Conservation (phyloP, 2,888 invertebrate species). For the Cataglyphis livida region DNA sequence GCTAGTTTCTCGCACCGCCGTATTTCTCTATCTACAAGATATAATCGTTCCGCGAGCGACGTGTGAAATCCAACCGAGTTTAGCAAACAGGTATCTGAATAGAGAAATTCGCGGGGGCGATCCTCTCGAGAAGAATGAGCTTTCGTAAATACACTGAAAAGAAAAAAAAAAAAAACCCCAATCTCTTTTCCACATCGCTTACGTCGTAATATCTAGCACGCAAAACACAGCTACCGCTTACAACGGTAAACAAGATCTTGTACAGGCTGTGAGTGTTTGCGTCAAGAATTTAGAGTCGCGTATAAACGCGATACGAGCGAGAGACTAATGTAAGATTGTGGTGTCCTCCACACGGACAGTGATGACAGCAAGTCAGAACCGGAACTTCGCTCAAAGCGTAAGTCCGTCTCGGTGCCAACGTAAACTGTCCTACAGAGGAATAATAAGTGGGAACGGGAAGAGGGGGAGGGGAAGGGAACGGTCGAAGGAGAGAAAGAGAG, state of each 20-base stretch:
- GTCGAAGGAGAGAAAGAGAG: constrained; percentile 62
- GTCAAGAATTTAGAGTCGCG: constrained; percentile 9
- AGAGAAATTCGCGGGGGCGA: neutral
- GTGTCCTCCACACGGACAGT: neutral
- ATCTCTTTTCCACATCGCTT: neutral
- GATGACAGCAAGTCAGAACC: constrained; percentile 50
- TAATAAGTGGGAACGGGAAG: constrained; percentile 58
- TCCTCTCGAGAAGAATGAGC: constrained; percentile 7
- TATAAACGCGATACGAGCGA: neutral
- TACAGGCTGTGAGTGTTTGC: neutral
- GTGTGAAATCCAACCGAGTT: constrained; percentile 21
- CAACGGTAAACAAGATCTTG: constrained; percentile 19
- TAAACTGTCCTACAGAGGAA: constrained; percentile 77
- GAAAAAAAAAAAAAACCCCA: neutral
- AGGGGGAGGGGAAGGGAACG: constrained; percentile 49
- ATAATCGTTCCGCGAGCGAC: constrained; percentile 26
- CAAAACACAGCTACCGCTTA: constrained; percentile 22
- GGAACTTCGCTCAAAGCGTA: constrained; percentile 69
- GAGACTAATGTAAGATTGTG: neutral
- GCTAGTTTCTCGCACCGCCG: constrained; percentile 32
- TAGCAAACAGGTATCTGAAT: constrained; percentile 31
- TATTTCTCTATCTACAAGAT: constrained; percentile 18
- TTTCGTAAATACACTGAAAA: constrained; percentile 14
- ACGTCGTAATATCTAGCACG: constrained; percentile 22
- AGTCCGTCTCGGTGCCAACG: constrained; percentile 71